Conservation (phyloP, 2,113 vertebrate genomes). For the Syrrhaptes paradoxus region DNA sequence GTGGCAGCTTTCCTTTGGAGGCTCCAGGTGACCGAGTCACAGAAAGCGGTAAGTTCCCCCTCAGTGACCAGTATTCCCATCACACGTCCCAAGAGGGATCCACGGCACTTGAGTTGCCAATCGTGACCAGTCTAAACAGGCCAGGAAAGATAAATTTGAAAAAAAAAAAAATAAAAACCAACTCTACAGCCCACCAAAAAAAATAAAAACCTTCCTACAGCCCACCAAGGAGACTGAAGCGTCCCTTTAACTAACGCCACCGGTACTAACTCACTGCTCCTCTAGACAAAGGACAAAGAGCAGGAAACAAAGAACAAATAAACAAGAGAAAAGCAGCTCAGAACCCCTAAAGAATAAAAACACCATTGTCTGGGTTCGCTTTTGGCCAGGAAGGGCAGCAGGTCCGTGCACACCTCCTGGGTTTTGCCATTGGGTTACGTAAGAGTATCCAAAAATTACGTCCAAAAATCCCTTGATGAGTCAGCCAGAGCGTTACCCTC, state of each 20-base stretch:
- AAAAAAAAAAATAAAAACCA: not conserved
- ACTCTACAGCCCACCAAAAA: not conserved
- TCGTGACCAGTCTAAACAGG: not conserved
- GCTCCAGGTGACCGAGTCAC: accelerated
- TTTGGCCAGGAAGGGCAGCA: not conserved
- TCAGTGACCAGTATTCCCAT: accelerated
- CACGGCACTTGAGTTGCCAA: accelerated
- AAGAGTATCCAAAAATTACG: not conserved
- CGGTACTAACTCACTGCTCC: accelerated
- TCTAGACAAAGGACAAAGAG: not conserved
- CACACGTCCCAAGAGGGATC: not conserved
- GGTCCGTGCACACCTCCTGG: not conserved
- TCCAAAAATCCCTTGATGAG: not conserved
- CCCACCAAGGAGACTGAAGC: accelerated
- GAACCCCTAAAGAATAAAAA: not conserved
- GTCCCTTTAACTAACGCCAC: not conserved
- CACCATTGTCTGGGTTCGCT: not conserved
- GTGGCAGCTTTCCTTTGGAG: not conserved
- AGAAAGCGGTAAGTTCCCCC: not conserved
- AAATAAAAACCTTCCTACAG: not conserved
- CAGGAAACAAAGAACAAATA: not conserved
- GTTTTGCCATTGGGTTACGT: not conserved
- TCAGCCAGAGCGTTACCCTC: not conserved
- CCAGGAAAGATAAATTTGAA: not conserved
- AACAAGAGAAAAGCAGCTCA: not conserved